These are phyloP conservation scores for Eupsilia transversa DNA, from an alignment of 2,888 invertebrate genomes.

Conservation along the genomic window DNA sequence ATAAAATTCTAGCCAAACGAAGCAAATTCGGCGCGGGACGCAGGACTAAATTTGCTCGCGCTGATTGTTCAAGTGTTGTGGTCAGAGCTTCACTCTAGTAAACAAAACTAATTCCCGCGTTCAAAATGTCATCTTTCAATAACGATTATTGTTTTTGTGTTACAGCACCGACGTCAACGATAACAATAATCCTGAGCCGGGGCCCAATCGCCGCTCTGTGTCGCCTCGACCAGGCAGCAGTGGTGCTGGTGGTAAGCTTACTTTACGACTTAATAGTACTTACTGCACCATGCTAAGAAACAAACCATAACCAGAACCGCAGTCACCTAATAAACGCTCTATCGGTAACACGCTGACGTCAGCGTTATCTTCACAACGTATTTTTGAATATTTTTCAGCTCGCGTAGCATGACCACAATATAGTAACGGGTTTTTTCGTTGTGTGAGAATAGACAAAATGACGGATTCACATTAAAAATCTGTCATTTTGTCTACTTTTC, in stretches of 20 bases:
- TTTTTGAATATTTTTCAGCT: too few species aligned
- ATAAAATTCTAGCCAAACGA: not conserved
- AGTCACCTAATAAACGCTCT: not conserved
- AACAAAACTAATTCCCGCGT: not conserved
- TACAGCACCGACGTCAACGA: slow-evolving; percentile 72
- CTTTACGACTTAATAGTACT: not conserved
- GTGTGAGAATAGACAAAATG: too few species aligned
- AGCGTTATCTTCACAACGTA: not conserved
- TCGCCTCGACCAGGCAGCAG: slow-evolving; percentile 83
- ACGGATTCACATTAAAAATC: too few species aligned
- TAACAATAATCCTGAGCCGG: slow-evolving; percentile 68
- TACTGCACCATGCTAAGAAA: not conserved
- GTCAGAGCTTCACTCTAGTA: not conserved
- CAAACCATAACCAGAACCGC: not conserved
- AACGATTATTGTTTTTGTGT: slow-evolving; percentile 3
- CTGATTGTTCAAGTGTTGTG: not conserved
- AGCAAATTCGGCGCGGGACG: not conserved
- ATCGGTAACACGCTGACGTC: not conserved
- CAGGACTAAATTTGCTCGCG: not conserved
- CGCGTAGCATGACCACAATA: too few species aligned
- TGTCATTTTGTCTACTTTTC: too few species aligned
- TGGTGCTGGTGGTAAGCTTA: slow-evolving; percentile 75
- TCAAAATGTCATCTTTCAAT: slow-evolving; percentile 1
- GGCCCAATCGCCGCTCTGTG: slow-evolving; percentile 73
- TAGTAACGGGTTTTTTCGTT: too few species aligned